Evolutionary conservation across 2,113 vertebrate species (phyloP).

Genomic region (Peromyscus leucopus): DNA sequence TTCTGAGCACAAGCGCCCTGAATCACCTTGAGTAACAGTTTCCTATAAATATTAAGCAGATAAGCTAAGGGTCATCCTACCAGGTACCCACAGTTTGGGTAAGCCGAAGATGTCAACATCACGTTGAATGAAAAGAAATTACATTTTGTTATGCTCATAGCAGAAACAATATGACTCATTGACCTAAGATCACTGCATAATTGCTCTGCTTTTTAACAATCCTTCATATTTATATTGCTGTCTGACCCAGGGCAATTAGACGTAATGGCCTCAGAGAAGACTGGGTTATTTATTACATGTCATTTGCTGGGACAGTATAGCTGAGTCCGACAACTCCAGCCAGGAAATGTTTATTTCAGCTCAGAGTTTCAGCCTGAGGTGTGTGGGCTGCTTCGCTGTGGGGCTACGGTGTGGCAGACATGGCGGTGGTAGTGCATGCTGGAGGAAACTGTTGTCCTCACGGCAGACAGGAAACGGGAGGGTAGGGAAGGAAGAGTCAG

Average conservation of each 20-base stretch:
- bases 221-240: background rate
- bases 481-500: background rate
- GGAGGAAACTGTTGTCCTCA: background rate
- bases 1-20: background rate
- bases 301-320: background rate
- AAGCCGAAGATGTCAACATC: conserved; percentile 9
- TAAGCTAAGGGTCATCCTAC: background rate
- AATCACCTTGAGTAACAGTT: background rate
- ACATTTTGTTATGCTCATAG: background rate
- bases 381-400: background rate
- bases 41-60: background rate
- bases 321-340: background rate
- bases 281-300: background rate
- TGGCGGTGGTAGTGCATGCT: fast-evolving
- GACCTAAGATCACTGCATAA: background rate
- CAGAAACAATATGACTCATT: background rate
- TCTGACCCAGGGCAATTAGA: background rate
- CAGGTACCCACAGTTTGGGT: background rate
- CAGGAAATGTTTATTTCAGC: background rate
- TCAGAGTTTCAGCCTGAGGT: background rate
- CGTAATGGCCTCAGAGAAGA: background rate
- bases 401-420: background rate
- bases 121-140: conserved; percentile 16
- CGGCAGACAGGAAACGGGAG: background rate
- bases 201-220: conserved; percentile 19